Conservation (phyloP, 1,140 invertebrate species). For the Drosophila albomicans region DNA sequence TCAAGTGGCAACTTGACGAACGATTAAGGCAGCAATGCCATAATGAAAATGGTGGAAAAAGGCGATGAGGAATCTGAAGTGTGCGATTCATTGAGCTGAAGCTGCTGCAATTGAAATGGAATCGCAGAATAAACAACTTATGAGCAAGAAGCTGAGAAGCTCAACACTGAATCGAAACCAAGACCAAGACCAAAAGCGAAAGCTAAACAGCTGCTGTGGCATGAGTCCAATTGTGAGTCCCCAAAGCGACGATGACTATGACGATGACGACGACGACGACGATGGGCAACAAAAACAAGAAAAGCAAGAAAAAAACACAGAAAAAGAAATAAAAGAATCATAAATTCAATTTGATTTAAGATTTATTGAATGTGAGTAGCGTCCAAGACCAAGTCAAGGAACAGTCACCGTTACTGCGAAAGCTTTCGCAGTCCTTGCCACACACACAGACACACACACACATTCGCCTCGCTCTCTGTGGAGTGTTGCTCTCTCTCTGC, state of each 20-base stretch:
- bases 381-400: slow-evolving; percentile 40
- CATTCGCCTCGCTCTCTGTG: slow-evolving; percentile 30
- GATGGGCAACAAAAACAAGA: slow-evolving; percentile 14
- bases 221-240: not conserved
- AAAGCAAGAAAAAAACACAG: slow-evolving; percentile 30
- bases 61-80: slow-evolving; percentile 25
- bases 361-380: slow-evolving; percentile 61
- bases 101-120: slow-evolving; percentile 55
- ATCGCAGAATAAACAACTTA: slow-evolving; percentile 57
- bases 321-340: slow-evolving; percentile 64
- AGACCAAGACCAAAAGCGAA: not conserved
- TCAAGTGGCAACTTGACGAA: slow-evolving; percentile 44
- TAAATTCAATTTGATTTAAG: slow-evolving; percentile 82
- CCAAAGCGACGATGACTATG: not conserved
- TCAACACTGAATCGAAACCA: not conserved
- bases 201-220: slow-evolving; percentile 20
- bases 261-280: slow-evolving; percentile 7
- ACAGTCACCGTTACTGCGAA: slow-evolving; percentile 43
- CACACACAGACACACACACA: not conserved
- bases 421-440: slow-evolving; percentile 52
- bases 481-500: slow-evolving; percentile 5
- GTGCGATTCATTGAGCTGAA: slow-evolving; percentile 56
- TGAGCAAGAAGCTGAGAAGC: slow-evolving; percentile 5
- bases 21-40: slow-evolving; percentile 41
- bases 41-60: slow-evolving; percentile 28